Conservation (phyloP, 1,140 invertebrate genomes). For the Drosophila funebris region DNA sequence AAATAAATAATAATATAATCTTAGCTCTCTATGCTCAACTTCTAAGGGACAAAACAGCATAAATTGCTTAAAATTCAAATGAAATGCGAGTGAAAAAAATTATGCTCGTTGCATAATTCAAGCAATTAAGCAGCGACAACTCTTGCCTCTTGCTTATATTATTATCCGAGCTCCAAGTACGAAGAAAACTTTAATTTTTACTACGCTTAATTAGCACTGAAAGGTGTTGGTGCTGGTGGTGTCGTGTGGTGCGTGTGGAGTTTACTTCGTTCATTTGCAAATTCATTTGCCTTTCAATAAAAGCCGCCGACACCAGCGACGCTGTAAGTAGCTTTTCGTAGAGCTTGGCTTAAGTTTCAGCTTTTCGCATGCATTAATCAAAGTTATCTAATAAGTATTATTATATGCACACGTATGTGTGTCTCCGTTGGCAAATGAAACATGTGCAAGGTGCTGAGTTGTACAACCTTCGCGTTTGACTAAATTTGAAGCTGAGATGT, state of each 20-base stretch:
- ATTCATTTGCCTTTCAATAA: constrained; percentile 64
- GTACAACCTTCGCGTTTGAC: constrained; percentile 74
- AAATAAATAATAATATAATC: not conserved
- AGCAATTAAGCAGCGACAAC: constrained; percentile 28
- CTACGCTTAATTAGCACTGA: constrained; percentile 59
- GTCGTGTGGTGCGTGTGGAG: constrained; percentile 65
- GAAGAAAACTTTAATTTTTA: constrained; percentile 44
- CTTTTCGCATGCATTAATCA: constrained; percentile 62
- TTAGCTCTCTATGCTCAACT: not conserved
- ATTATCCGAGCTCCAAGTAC: constrained; percentile 26
- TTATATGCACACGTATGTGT: constrained; percentile 4
- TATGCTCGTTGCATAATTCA: constrained; percentile 69
- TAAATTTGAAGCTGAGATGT: constrained; percentile 66
- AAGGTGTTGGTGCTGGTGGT: not conserved
- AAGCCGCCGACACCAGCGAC: constrained; percentile 11
- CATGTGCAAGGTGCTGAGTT: constrained; percentile 59
- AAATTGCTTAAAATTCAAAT: constrained; percentile 33
- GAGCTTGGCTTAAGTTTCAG: constrained; percentile 44
- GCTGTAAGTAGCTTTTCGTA: constrained; percentile 29
- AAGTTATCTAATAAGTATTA: constrained; percentile 68
- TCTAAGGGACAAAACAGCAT: not conserved
- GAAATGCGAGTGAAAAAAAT: constrained; percentile 32
- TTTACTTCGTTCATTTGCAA: constrained; percentile 60
- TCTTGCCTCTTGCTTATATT: constrained; percentile 59
- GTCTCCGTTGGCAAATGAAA: constrained; percentile 47